Evolutionary conservation across 2,113 vertebrate genomes (phyloP), one percentile per base, ranked within the genome.

Genomic region (Abramis brama): DNA sequence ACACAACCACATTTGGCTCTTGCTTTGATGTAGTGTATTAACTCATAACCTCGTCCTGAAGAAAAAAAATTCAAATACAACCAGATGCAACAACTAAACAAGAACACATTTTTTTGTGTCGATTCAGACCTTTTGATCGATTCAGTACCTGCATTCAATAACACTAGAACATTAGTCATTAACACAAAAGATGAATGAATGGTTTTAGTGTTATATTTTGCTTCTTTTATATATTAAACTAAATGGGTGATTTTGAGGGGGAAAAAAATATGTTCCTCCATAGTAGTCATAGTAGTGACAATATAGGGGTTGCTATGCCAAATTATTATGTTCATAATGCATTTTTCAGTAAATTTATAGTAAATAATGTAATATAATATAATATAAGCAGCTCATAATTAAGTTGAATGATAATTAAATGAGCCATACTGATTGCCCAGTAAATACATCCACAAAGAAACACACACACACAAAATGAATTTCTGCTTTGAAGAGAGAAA

Each of bases 11-110:
- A 36, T 27, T 82, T 83, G 84, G 25, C 36, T 78, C 39, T 57
- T 83, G 66, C 91, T 94, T 93, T 94, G 92, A 93, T 93, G 91
- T 84, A 50, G 86, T 83, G 84, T 84, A 87, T 87, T 89, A 84
- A 88, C 89, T 94, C 88, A 87, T 91, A 90, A 90, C 85, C 87
- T 33, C 39, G 6, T 73, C 1, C 6, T 47, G 0, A 92, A 89
- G 89, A 60, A 90, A 91, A 75, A 47, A 66, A 57, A 84, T 17
- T 2, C 2, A 87, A 87, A 85, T 87, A 86, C 90, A 90, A 89
- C 91, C 83, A 88, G 81, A 88, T 27, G 39, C 64, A 74, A 45
- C 21, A 74, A 15, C 11, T 45, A 25, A 5, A 47, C 39, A 66
- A 17, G 13, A 25, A 45, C 17, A 23, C 33, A 36, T 36, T 6